Evolutionary conservation across 2,888 invertebrate species (phyloP).

Genomic region (Brenthis daphne): DNA sequence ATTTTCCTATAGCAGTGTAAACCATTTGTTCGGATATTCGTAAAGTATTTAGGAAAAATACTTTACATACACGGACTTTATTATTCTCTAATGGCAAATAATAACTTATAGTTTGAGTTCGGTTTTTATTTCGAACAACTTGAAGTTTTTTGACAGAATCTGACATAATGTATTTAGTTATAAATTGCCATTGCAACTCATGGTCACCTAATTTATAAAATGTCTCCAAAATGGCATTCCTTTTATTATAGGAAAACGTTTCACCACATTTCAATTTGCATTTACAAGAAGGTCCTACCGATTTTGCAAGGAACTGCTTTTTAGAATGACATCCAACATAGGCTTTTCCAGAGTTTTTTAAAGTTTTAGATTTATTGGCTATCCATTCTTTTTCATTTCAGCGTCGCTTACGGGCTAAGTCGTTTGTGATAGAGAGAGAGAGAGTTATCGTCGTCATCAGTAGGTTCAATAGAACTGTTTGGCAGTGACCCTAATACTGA

Average conservation of each 20-base stretch:
- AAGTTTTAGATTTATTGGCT: conserved; percentile 26
- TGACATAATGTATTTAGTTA: conserved; percentile 20
- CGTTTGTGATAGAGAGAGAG: conserved; percentile 2
- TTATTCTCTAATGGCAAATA: conserved; percentile 20
- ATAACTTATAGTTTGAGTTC: conserved; percentile 35
- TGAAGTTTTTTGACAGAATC: conserved; percentile 32
- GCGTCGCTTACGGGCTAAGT: conserved; percentile 23
- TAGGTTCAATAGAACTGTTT: conserved; percentile 7
- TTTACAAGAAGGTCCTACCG: conserved; percentile 27
- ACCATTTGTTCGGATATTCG: conserved; percentile 23
- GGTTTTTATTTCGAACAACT: conserved; percentile 28
- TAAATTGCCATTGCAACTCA: conserved; percentile 38
- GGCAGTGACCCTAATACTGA: conserved; percentile 13
- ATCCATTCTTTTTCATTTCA: conserved; percentile 29
- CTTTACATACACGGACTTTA: conserved; percentile 27
- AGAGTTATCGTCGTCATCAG: background rate
- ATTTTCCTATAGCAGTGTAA: background rate
- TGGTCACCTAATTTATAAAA: conserved; percentile 36
- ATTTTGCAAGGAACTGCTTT: conserved; percentile 25
- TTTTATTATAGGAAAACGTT: conserved; percentile 6
- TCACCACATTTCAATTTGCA: conserved; percentile 27
- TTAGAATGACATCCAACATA: conserved; percentile 24
- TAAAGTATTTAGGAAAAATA: conserved; percentile 34
- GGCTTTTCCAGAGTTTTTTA: conserved; percentile 31
- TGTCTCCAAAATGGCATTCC: no score